Evolutionary conservation across 2,888 invertebrate species (phyloP), one percentile per base, ranked within the genome.

Genomic region (Drosophila meridionalis): DNA sequence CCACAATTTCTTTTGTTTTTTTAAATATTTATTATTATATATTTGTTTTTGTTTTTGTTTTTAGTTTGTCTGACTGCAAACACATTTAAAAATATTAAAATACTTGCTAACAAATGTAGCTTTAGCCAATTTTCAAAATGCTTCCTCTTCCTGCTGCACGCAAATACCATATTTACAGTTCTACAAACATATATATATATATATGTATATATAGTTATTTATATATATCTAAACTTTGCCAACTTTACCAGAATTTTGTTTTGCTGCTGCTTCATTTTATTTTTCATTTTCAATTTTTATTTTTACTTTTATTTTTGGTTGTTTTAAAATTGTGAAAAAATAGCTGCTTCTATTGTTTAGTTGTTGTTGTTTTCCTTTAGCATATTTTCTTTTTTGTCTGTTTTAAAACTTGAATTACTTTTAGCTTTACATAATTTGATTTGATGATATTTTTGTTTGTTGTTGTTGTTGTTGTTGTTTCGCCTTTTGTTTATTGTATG

Each of bases 241-340:
- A 69, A 69, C 56, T 69, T 67, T 47, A 48, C 64, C 69, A 28
- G 58, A 45, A 48, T 75, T 59, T 57, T 12, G 4, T 50, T 8
- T n/a, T 45, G 30, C 30, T 56, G 55, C 56, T 58, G 45, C 43
- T 62, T 59, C 28, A 32, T 32, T 20, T 48, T 40, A 38, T 43
- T 73, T 20, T 20, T 20, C 20, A 20, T 76, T 64, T 72, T 9
- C 36, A 53, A 20, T 20, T 69, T 73, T 67, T 75, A 30, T 30
- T 20, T 48, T 32, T 55, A 20, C 20, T 72, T 68, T 63, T 71
- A 55, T 69, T 77, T 63, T 70, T 42, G 7, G 42, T 42, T 62
- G 77, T 82, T 80, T 84, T 84, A 82, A 87, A 81, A 81, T 86
- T 83, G 87, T 87, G 88, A 87, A 87, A 87, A 87, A 87, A 87